phyloP scores from a whole-genome alignment of 2,888 invertebrate genomes.

The Platycnemis pennipes region DNA sequence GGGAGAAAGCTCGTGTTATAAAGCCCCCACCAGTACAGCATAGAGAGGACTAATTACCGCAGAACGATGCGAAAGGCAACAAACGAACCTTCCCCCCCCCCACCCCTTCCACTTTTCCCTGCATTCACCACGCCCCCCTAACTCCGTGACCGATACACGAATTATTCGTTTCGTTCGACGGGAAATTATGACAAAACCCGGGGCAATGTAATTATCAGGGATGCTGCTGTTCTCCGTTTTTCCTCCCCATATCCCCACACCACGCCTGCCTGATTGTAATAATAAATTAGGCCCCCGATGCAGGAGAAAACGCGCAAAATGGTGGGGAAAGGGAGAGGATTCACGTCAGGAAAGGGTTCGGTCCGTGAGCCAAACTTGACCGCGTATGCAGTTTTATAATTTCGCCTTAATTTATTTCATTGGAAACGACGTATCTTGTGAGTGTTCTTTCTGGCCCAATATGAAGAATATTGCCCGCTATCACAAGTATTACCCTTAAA shows the following conservation, averaged over 20 bases:
- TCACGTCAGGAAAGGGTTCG: neutral
- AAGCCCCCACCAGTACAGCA: neutral
- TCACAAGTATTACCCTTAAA: too few species aligned
- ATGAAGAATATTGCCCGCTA: too few species aligned
- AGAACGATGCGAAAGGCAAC: neutral
- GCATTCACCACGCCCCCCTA: neutral
- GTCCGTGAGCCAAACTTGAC: neutral
- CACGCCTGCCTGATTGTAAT: neutral
- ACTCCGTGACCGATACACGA: neutral
- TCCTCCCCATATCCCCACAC: neutral
- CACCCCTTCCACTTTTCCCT: neutral
- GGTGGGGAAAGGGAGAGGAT: neutral
- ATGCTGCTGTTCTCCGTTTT: neutral
- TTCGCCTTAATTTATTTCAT: neutral
- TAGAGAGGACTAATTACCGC: neutral
- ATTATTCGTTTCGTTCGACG: slow-evolving; percentile 32
- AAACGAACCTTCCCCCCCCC: neutral
- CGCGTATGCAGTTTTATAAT: neutral
- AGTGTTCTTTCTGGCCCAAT: too few species aligned
- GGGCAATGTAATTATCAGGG: neutral
- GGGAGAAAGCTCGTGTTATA: neutral
- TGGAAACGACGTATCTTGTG: too few species aligned
- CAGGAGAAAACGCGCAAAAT: neutral
- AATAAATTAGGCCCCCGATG: neutral
- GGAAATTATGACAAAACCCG: slow-evolving; percentile 10